Evolutionary conservation across 2,888 invertebrate species (phyloP), one percentile per base, ranked within the genome.

Genomic region (Trachelus tabidus): DNA sequence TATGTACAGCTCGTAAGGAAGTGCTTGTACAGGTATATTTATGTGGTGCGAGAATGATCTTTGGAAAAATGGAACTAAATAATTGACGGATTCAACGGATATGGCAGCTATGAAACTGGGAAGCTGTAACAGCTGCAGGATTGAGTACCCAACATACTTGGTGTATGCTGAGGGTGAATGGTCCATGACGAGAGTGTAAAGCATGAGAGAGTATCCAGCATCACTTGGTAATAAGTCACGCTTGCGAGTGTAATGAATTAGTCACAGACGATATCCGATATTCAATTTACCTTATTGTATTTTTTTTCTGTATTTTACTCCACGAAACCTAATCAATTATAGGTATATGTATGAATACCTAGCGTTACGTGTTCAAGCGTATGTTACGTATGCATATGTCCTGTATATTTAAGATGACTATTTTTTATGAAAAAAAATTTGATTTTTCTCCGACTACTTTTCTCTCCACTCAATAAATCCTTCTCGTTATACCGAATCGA

Each of bases 241-340:
- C 81, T 79, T 78, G 81, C 79, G 77, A 83, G 79, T 80, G 77
- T 82, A 82, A 86, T 86, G 81, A 84, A 86, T 86, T 84, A 83
- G 82, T 84, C 80, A 77, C 79, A 77, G 73, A 69, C 75, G 71
- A 40, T 40, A 76, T 75, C 79, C 56, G 75, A 75, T 76, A 74
- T 73, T 69, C 76, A 68, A 74, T 76, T 40, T 40, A 40, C 40
- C 40, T 40, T 40, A 40, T 40, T 40, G 40, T 40, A 40, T 15
- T 40, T 40, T 15, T 40, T 40, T 15, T 6, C 37, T 15, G 12
- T 37, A 37, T 37, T 15, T 15, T 12, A 15, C 37, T 15, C 12
- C 15, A 6, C 6, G 40, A 15, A 40, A 15, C 40, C 15, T 40
- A 15, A 40, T 40, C 40, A 40, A 40, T 40, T 40, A 40, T 15